Percentiles rank a stretch among this genome's conserved stretches.
These are phyloP conservation scores for western clawed frog (Xenopus tropicalis) DNA, from an alignment of 2,113 vertebrate species.

Conservation along the genomic window DNA sequence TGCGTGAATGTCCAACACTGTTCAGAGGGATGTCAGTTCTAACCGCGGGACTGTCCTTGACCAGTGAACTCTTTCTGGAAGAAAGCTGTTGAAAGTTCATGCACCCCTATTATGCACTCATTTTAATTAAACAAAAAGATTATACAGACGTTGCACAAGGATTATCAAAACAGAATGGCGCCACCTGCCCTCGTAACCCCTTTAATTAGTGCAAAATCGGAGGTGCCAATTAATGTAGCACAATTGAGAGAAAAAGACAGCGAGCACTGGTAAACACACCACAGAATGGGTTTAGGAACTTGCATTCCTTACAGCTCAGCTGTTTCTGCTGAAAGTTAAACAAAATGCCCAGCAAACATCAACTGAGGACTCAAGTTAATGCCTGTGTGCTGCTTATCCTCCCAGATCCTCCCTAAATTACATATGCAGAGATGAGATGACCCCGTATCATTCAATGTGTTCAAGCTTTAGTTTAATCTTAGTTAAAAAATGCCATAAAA, in stretches of 20 bases:
- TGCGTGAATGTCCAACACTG: slow-evolving; percentile 38
- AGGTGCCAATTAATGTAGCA: slow-evolving; percentile 82
- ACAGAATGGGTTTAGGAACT: slow-evolving; percentile 51
- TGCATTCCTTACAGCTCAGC: slow-evolving; percentile 7
- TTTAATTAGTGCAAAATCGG: slow-evolving; percentile 78
- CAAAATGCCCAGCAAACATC: not conserved
- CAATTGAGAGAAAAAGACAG: slow-evolving; percentile 52
- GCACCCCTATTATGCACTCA: slow-evolving; percentile 74
- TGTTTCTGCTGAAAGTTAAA: not conserved
- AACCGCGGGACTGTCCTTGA: slow-evolving; percentile 52
- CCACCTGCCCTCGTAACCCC: slow-evolving; percentile 80
- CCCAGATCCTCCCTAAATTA: too few species aligned
- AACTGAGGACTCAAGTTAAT: too few species aligned
- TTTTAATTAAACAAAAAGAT: slow-evolving; percentile 87
- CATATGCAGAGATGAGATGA: too few species aligned
- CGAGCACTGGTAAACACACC: slow-evolving; percentile 59
- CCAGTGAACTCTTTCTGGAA: slow-evolving; percentile 63
- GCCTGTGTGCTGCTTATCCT: too few species aligned
- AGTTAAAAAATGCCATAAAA: too few species aligned
- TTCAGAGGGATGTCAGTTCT: slow-evolving; percentile 6
- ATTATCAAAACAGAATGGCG: slow-evolving; percentile 82
- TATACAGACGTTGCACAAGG: slow-evolving; percentile 76
- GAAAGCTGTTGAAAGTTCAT: slow-evolving; percentile 78
- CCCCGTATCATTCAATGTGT: too few species aligned
- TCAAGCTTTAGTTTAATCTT: too few species aligned